These are phyloP conservation scores for Gallinago solitaria DNA, from an alignment of 2,797 vertebrate species.

Conservation along the genomic window DNA sequence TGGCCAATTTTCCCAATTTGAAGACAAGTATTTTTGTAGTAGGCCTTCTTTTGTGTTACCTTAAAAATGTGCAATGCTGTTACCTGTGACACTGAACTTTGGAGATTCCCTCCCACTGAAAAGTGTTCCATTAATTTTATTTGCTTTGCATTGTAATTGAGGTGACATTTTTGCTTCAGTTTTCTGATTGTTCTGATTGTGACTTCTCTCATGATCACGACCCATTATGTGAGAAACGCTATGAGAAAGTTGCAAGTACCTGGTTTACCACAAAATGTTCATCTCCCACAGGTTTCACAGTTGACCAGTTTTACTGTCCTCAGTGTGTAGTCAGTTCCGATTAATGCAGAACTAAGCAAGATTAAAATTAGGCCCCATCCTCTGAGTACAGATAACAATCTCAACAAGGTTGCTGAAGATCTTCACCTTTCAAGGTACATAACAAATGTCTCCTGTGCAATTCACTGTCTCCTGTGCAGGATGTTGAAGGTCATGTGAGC, in stretches of 20 bases:
- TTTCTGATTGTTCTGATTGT: background rate
- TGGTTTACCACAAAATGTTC: background rate
- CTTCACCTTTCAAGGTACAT: slow-evolving; percentile 10
- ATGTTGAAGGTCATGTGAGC: background rate
- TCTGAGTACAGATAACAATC: slow-evolving; percentile 29
- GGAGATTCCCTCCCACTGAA: background rate
- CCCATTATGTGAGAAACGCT: background rate
- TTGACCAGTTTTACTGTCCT: slow-evolving; percentile 2
- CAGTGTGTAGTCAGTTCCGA: slow-evolving; percentile 4
- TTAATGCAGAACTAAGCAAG: slow-evolving; percentile 48
- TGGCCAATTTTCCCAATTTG: background rate
- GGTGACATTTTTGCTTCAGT: background rate
- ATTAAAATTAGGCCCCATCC: slow-evolving; percentile 37
- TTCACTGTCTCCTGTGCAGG: background rate
- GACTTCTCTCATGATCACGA: background rate
- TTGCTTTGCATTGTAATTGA: background rate
- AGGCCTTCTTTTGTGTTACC: background rate
- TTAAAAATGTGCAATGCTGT: background rate
- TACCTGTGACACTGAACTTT: background rate
- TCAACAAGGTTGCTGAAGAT: background rate
- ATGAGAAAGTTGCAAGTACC: background rate
- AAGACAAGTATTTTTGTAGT: background rate
- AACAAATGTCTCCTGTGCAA: background rate
- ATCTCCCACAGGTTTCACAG: background rate
- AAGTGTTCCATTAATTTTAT: background rate